Conservation (phyloP, 53 echinoderm and acorn worm genomes). For the Luidia sarsii region DNA sequence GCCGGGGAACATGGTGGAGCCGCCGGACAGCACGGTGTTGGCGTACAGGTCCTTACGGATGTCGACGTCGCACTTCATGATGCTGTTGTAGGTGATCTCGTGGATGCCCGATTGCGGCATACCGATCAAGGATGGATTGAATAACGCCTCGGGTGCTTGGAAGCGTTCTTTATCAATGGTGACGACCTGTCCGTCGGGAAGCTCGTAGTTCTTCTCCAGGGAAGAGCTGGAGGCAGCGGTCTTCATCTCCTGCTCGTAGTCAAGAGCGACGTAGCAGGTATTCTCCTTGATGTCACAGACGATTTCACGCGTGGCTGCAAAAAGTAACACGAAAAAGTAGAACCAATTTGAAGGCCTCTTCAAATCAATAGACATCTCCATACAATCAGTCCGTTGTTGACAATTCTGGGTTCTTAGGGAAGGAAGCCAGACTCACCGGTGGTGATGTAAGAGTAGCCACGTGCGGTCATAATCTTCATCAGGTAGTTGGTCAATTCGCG, state of each 20-base stretch:
- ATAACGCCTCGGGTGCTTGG: constrained; percentile 72
- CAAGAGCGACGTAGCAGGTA: constrained; percentile 82
- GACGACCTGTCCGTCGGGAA: constrained; percentile 68
- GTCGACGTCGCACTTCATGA: constrained; percentile 96
- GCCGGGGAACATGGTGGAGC: constrained; percentile 97
- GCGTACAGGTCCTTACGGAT: constrained; percentile 81
- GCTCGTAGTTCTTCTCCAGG: constrained; percentile 88
- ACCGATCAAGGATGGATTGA: constrained; percentile 86
- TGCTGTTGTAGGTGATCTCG: constrained; percentile 90
- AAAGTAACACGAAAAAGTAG: no score
- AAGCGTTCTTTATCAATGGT: constrained; percentile 77
- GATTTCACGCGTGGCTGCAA: constrained; percentile 67
- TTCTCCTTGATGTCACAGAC: constrained; percentile 92
- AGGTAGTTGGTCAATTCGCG: constrained; percentile 78
- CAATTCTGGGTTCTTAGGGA: neutral
- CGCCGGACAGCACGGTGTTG: constrained; percentile 93
- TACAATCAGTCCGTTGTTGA: neutral
- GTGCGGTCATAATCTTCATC: constrained; percentile 84
- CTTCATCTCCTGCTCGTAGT: constrained; percentile 85
- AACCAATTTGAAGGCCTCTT: no score
- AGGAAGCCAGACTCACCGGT: constrained; percentile 67
- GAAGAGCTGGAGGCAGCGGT: constrained; percentile 78
- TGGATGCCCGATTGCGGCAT: constrained; percentile 89
- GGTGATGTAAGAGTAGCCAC: constrained; percentile 82
- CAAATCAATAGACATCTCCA: no score